phyloP scores from a whole-genome alignment of 2,888 invertebrate species.

The Lathronympha strigana region DNA sequence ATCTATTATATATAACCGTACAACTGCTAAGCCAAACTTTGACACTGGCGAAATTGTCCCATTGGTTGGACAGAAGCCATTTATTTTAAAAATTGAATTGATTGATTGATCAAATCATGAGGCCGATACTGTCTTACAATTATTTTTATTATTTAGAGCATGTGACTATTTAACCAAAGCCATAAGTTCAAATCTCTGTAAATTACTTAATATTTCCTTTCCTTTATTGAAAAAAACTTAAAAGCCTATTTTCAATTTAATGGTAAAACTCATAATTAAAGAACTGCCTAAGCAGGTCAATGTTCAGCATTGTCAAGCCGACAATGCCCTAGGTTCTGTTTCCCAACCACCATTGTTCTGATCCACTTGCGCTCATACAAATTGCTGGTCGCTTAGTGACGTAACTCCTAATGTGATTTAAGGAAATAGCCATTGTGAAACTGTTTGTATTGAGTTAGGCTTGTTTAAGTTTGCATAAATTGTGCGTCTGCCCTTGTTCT shows the following conservation, averaged over 20 bases:
- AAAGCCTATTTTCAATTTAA: background rate
- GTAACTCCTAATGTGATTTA: slow-evolving; percentile 46
- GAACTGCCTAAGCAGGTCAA: slow-evolving; percentile 27
- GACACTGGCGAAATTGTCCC: too few relatives aligned
- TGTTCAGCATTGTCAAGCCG: slow-evolving; percentile 45
- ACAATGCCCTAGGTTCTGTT: slow-evolving; percentile 52
- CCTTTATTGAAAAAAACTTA: background rate
- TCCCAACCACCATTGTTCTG: slow-evolving; percentile 69
- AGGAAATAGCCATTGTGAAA: slow-evolving; percentile 44
- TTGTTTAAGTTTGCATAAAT: slow-evolving; percentile 42
- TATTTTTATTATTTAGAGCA: too few relatives aligned
- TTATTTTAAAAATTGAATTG: too few relatives aligned
- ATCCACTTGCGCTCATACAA: slow-evolving; percentile 71
- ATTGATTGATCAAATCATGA: too few relatives aligned
- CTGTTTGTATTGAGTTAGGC: slow-evolving; percentile 34
- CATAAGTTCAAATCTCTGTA: too few relatives aligned
- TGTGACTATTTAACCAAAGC: too few relatives aligned
- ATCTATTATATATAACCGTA: too few relatives aligned
- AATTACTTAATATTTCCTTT: too few relatives aligned
- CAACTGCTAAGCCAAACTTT: too few relatives aligned
- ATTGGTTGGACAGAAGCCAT: too few relatives aligned
- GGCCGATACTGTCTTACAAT: too few relatives aligned
- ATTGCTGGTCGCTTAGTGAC: slow-evolving; percentile 53
- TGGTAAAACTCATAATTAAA: slow-evolving; percentile 12
- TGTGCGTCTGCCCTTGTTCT: slow-evolving; percentile 21